Evolutionary conservation across 2,888 invertebrate species (phyloP).

Genomic region (Drosophila borealis): DNA sequence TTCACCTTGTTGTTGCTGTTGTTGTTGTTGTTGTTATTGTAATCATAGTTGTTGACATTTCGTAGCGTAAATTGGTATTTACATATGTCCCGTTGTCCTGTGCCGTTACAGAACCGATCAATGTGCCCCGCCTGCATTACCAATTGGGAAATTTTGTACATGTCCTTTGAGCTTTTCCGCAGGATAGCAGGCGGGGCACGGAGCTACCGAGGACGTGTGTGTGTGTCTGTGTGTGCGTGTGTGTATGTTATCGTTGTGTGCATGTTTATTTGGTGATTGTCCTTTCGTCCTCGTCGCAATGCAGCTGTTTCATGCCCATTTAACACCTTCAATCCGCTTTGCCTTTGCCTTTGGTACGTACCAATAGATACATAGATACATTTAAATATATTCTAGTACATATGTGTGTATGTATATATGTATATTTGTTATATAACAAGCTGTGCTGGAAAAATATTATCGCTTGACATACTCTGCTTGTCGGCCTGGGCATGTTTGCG

Average conservation of each 20-base stretch:
- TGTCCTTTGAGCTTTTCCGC: constrained; percentile 74
- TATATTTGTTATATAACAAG: constrained; percentile 16
- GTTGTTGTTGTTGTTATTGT: constrained; percentile 50
- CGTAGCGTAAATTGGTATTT: constrained; percentile 79
- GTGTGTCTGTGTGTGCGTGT: constrained; percentile 11
- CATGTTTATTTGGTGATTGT: constrained; percentile 74
- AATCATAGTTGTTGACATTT: constrained; percentile 79
- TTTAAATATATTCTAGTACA: constrained; percentile 30
- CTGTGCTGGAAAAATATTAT: constrained; percentile 67
- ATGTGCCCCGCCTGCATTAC: constrained; percentile 66
- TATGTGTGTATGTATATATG: constrained; percentile 16
- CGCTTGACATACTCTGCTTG: constrained; percentile 56
- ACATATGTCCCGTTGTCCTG: constrained; percentile 73
- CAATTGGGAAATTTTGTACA: constrained; percentile 63
- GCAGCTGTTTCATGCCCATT: constrained; percentile 82
- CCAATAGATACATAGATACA: constrained; percentile 45
- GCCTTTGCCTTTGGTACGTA: constrained; percentile 33
- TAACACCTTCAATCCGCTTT: constrained; percentile 76
- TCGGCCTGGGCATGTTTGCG: constrained; percentile 58
- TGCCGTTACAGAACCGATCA: constrained; percentile 53
- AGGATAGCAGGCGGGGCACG: background rate
- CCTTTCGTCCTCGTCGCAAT: constrained; percentile 67
- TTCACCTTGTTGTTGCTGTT: constrained; percentile 6
- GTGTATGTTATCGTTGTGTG: constrained; percentile 35
- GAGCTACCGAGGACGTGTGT: background rate